These are phyloP conservation scores for Euwallacea fornicatus DNA, from an alignment of 1,140 invertebrate genomes.

Conservation along the genomic window DNA sequence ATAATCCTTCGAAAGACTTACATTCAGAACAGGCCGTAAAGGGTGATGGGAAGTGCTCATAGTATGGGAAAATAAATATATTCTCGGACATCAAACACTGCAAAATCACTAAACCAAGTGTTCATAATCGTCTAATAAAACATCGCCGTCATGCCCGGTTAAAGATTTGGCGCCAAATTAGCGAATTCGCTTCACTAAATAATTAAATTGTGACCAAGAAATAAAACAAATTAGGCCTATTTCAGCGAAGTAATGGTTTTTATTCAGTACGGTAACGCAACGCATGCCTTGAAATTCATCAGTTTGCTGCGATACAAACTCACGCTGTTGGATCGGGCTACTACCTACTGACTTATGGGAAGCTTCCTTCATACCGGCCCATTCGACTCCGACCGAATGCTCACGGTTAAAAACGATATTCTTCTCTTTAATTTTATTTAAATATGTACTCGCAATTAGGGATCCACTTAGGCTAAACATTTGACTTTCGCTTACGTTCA, in stretches of 20 bases:
- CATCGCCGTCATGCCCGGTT: slow-evolving; percentile 2
- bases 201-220: slow-evolving; percentile 21
- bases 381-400: slow-evolving; percentile 37
- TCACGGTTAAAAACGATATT: slow-evolving; percentile 39
- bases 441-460: slow-evolving; percentile 32
- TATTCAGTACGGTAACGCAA: slow-evolving; percentile 27
- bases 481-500: slow-evolving; percentile 30
- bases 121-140: slow-evolving; percentile 4
- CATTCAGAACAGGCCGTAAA: slow-evolving; percentile 39
- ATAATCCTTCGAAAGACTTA: slow-evolving; percentile 30
- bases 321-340: slow-evolving; percentile 34
- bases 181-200: slow-evolving; percentile 7
- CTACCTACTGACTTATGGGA: slow-evolving; percentile 27
- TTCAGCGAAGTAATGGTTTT: slow-evolving; percentile 24
- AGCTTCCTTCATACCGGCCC: slow-evolving; percentile 37
- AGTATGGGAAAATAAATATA: slow-evolving; percentile 26
- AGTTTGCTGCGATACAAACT: slow-evolving; percentile 28
- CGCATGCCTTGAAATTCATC: slow-evolving; percentile 32
- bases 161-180: slow-evolving; percentile 14
- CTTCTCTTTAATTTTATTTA: slow-evolving; percentile 39
- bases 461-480: slow-evolving; percentile 30
- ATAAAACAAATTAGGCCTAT: slow-evolving; percentile 20
- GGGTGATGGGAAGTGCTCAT: slow-evolving; percentile 36
- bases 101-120: slow-evolving; percentile 29
- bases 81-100: slow-evolving; percentile 33